Evolutionary conservation across 2,888 invertebrate species (phyloP).

Genomic region (Mycalesis mineus): DNA sequence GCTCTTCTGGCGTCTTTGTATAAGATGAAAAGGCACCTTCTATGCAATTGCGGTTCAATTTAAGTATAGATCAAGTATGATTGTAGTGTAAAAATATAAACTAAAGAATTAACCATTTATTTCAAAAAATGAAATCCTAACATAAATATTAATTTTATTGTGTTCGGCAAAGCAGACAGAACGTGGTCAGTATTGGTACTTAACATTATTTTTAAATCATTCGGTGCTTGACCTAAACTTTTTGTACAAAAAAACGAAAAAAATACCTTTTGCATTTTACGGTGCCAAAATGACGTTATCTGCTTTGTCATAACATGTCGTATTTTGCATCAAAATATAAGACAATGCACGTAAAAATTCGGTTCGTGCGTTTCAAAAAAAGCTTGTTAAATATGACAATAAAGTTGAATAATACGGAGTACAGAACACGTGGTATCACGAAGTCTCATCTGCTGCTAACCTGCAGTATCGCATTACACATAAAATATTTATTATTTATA

Average conservation of each 20-base stretch:
- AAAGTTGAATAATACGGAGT: slow-evolving; percentile 71
- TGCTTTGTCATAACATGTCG: slow-evolving; percentile 1
- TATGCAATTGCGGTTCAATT: too few relatives aligned
- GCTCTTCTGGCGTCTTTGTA: too few relatives aligned
- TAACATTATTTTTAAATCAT: neutral
- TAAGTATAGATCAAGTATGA: too few relatives aligned
- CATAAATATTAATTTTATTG: too few relatives aligned
- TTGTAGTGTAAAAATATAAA: too few relatives aligned
- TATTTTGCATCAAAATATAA: slow-evolving; percentile 11
- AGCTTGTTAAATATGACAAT: slow-evolving; percentile 48
- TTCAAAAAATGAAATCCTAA: too few relatives aligned
- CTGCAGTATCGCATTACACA: slow-evolving; percentile 72
- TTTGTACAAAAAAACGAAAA: neutral
- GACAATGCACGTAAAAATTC: slow-evolving; percentile 10
- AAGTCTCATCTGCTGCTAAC: slow-evolving; percentile 56
- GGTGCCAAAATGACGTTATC: slow-evolving; percentile 1
- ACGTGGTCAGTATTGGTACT: neutral
- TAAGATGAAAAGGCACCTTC: too few relatives aligned
- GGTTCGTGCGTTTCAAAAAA: slow-evolving; percentile 22
- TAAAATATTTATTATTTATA: slow-evolving; percentile 78
- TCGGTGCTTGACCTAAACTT: neutral
- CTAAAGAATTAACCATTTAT: too few relatives aligned
- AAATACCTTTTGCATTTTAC: neutral
- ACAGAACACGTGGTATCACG: slow-evolving; percentile 57
- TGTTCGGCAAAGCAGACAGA: too few relatives aligned